Conservation (phyloP, 2,113 vertebrate species). For the Scolopax mira region DNA sequence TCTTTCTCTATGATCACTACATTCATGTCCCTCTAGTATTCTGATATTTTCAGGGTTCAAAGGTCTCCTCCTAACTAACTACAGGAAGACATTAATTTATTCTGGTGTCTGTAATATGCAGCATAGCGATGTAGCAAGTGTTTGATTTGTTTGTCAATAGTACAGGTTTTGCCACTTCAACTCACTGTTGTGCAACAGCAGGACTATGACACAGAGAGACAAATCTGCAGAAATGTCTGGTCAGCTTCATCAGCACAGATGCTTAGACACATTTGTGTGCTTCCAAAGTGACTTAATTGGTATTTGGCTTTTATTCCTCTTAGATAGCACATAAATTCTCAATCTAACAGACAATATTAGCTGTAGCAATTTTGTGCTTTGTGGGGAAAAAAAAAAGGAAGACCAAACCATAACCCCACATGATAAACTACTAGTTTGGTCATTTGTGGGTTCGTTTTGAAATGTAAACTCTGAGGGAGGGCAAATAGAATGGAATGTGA, state of each 20-base stretch:
- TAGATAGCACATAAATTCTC: constrained; percentile 33
- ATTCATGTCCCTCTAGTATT: neutral
- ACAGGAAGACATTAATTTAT: neutral
- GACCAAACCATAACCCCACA: neutral
- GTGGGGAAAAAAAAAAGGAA: neutral
- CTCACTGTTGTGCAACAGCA: neutral
- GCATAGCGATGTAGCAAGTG: neutral
- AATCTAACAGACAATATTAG: neutral
- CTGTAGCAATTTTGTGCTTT: constrained; percentile 6
- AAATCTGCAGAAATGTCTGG: constrained; percentile 25
- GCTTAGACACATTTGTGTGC: constrained; percentile 48
- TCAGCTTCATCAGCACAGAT: constrained; percentile 45
- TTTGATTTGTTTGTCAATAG: neutral
- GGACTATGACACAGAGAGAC: neutral
- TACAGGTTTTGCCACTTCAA: neutral
- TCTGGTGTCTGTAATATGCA: neutral
- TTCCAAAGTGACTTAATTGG: constrained; percentile 58
- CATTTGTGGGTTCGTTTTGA: constrained; percentile 4
- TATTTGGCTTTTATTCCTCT: constrained; percentile 55
- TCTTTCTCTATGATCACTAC: neutral
- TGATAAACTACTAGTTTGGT: neutral
- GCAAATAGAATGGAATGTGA: neutral
- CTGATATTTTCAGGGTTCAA: neutral
- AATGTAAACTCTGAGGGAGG: constrained; percentile 1
- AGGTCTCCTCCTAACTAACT: neutral